Conservation (phyloP, 2,797 vertebrate genomes). For the Artibeus lituratus region DNA sequence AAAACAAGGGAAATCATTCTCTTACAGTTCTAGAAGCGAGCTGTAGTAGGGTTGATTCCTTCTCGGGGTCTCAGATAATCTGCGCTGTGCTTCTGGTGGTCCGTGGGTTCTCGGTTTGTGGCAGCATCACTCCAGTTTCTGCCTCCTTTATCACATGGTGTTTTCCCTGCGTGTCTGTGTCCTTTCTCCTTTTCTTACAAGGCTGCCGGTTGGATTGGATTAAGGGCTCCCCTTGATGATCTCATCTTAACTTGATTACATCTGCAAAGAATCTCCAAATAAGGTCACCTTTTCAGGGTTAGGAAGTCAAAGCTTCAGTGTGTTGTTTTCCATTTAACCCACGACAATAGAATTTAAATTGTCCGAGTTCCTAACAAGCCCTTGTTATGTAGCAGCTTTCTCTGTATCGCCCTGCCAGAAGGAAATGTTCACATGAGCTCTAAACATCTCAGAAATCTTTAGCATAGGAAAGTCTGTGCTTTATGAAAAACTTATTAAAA, state of each 20-base stretch:
- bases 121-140: background rate
- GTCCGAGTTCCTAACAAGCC: background rate
- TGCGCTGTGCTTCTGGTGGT: background rate
- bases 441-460: background rate
- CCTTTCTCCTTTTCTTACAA: background rate
- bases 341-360: fast-evolving
- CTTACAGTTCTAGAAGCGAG: background rate
- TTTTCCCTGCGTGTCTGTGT: background rate
- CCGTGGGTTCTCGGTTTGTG: background rate
- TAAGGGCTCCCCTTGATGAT: background rate
- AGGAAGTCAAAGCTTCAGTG: background rate
- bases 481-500: background rate
- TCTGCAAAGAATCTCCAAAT: background rate
- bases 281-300: background rate
- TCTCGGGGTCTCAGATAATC: background rate
- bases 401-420: background rate
- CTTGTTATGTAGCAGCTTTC: background rate
- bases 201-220: background rate
- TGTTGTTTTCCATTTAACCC: background rate
- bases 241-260: background rate
- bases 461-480: background rate
- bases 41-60: background rate
- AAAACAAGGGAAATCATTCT: background rate
- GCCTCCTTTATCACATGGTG: background rate
- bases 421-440: background rate